These are phyloP conservation scores for Alca torda DNA, from an alignment of 2,797 vertebrate species.

Conservation along the genomic window DNA sequence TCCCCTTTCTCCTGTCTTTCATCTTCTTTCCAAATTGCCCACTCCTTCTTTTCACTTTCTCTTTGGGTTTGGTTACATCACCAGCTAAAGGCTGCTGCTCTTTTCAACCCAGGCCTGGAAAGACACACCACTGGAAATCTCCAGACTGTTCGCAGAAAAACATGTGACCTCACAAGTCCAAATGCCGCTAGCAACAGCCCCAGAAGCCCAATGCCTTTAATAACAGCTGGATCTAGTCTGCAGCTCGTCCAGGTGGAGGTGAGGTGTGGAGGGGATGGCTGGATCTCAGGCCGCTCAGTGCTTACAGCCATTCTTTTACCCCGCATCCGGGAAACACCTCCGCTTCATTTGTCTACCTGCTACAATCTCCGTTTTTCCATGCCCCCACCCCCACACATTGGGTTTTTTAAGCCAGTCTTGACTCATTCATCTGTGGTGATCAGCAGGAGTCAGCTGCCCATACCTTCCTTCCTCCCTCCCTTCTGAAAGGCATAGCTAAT, in stretches of 20 bases:
- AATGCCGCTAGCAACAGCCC: neutral
- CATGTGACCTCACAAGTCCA: neutral
- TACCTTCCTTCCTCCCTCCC: neutral
- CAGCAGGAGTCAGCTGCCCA: neutral
- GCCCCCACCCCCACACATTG: rapidly evolving
- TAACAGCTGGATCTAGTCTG: neutral
- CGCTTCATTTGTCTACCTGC: neutral
- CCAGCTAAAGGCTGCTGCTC: neutral
- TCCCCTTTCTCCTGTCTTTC: neutral
- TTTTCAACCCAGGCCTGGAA: neutral
- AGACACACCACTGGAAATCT: neutral
- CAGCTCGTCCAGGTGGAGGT: neutral
- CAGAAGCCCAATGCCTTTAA: neutral
- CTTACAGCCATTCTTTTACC: neutral
- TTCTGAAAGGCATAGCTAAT: neutral
- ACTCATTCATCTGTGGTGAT: neutral
- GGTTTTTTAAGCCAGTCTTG: neutral
- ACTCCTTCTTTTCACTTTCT: neutral
- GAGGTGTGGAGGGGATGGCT: neutral
- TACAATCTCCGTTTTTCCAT: neutral
- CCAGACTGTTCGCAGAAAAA: neutral
- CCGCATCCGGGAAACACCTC: neutral
- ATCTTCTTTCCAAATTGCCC: neutral
- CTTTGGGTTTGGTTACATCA: neutral
- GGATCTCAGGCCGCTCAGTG: neutral